These are phyloP conservation scores for Agelas oroides DNA, from an alignment of 37 sponge, comb jelly and placozoan genomes.

Conservation along the genomic window DNA sequence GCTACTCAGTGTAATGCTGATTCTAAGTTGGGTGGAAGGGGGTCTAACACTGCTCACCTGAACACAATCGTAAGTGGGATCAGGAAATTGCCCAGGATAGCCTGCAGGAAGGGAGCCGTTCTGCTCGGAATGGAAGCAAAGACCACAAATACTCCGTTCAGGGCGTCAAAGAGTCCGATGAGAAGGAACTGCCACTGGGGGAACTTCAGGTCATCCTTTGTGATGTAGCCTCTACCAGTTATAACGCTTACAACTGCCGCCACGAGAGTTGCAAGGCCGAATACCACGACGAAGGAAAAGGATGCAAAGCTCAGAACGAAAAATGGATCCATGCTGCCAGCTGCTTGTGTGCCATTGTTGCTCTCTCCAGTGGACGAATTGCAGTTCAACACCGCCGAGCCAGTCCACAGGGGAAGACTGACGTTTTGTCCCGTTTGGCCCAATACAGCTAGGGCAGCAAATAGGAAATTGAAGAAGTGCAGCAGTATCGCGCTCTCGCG, in stretches of 20 bases:
- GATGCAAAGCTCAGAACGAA: conserved; percentile 74
- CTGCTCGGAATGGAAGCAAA: conserved; percentile 57
- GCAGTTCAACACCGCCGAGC: background rate
- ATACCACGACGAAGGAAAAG: conserved; percentile 72
- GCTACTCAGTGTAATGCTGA: too few species aligned
- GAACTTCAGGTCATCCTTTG: conserved; percentile 44
- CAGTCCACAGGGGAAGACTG: conserved; percentile 64
- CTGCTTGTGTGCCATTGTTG: background rate
- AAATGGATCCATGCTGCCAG: conserved; percentile 54
- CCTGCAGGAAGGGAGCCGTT: conserved; percentile 76
- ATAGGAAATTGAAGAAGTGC: conserved; percentile 24
- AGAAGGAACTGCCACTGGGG: conserved; percentile 74
- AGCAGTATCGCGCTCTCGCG: conserved; percentile 11
- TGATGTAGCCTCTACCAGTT: background rate
- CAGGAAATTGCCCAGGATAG: conserved; percentile 69
- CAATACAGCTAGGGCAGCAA: conserved; percentile 53
- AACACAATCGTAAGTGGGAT: conserved; percentile 68
- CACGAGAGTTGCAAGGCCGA: conserved; percentile 59
- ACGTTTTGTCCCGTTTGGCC: conserved; percentile 78
- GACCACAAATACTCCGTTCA: conserved; percentile 76
- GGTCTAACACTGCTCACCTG: conserved; percentile 23
- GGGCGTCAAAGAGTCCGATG: conserved; percentile 72
- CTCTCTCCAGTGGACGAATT: background rate
- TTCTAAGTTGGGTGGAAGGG: too few species aligned
- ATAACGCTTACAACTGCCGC: background rate